Evolutionary conservation across 2,888 invertebrate genomes (phyloP), one percentile per base, ranked within the genome.

Genomic region (Stomorhina lunata): DNA sequence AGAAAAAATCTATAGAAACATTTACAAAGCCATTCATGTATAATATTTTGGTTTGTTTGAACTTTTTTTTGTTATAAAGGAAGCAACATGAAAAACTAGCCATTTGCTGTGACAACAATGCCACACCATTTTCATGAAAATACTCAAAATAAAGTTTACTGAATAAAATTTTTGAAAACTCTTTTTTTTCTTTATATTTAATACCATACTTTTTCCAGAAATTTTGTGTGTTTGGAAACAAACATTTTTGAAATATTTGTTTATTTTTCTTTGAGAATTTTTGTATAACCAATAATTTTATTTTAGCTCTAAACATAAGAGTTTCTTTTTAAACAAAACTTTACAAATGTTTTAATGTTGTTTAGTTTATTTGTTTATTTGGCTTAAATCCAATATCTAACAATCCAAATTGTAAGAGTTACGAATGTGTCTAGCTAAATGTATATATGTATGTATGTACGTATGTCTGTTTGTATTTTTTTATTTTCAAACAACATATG

Each of bases 361-460:
- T 20, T n/a, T 50, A 59, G 29, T 66, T 72, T 66, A 48, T 78
- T 55, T 43, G 37, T 55, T 73, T 55, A 17, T 50, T 63, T 78
- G 81, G 81, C 81, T 78, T 69, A 43, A 81, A 81, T 57, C 73
- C 78, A 81, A 81, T 65, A 43, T 34, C 22, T 25, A 75, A 66
- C 37, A 50, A 61, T 20, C 43, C 48, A 27, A 40, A 29, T n/a
- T n/a, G n/a, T n/a, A n/a, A n/a, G n/a, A n/a, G n/a, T n/a, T n/a
- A n/a, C n/a, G n/a, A n/a, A n/a, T n/a, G n/a, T n/a, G n/a, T n/a
- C n/a, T n/a, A n/a, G n/a, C n/a, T n/a, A n/a, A n/a, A n/a, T n/a
- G n/a, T n/a, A n/a, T n/a, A n/a, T n/a, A n/a, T n/a, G n/a, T n/a
- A n/a, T n/a, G n/a, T n/a, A n/a, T n/a, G n/a, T n/a, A n/a, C n/a